These are phyloP conservation scores for Amyelois transitella DNA, from an alignment of 1,140 invertebrate species.

Conservation along the genomic window DNA sequence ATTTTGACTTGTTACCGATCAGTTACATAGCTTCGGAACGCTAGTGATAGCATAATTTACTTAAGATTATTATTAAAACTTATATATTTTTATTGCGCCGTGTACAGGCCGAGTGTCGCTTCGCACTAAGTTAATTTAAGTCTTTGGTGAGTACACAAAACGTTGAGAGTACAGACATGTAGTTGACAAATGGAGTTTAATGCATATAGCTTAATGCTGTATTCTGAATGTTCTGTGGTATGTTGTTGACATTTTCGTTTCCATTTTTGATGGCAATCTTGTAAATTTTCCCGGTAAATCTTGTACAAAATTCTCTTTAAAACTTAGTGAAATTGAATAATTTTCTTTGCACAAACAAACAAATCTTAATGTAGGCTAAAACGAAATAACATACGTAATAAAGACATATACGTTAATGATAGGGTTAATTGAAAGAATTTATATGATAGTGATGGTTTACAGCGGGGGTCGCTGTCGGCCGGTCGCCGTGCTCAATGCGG, in stretches of 20 bases:
- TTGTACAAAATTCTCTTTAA: slow-evolving; percentile 37
- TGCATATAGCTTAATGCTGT: not conserved
- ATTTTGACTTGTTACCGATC: slow-evolving; percentile 56
- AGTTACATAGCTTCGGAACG: slow-evolving; percentile 62
- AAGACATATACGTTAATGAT: slow-evolving; percentile 73
- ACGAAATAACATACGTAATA: slow-evolving; percentile 73
- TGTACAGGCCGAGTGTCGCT: slow-evolving; percentile 6
- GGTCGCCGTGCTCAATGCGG: slow-evolving; percentile 22
- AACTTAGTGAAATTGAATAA: slow-evolving; percentile 25
- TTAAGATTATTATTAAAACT: slow-evolving; percentile 32
- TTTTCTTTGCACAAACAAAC: slow-evolving; percentile 54
- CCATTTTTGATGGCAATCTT: slow-evolving; percentile 22
- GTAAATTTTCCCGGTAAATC: slow-evolving; percentile 17
- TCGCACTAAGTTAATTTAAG: not conserved
- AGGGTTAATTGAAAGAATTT: slow-evolving; percentile 69
- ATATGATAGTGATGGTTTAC: slow-evolving; percentile 45
- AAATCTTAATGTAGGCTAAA: slow-evolving; percentile 55
- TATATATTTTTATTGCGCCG: slow-evolving; percentile 53
- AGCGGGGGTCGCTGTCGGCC: slow-evolving; percentile 18
- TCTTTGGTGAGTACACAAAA: not conserved
- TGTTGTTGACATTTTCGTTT: slow-evolving; percentile 46
- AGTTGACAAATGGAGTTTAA: not conserved
- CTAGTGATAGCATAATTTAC: slow-evolving; percentile 63
- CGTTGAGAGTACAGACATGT: not conserved
- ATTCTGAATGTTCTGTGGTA: slow-evolving; percentile 23